Evolutionary conservation across 2,888 invertebrate genomes (phyloP).

Genomic region (Ganaspis brasiliensis): DNA sequence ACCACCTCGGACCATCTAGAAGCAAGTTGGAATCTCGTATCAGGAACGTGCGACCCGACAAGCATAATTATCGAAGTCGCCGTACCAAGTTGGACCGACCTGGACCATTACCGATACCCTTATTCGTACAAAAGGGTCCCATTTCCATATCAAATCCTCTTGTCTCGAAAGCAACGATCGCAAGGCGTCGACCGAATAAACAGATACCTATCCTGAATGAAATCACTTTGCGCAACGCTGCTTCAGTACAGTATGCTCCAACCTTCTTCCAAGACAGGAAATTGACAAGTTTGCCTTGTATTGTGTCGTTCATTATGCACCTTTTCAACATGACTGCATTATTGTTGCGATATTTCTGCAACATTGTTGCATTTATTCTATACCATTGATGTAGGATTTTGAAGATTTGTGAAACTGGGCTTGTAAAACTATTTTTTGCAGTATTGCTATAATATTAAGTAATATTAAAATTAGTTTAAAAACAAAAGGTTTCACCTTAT

Average conservation of each 20-base stretch:
- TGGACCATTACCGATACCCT: conserved; percentile 61
- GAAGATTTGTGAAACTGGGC: too few relatives aligned
- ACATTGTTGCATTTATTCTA: too few relatives aligned
- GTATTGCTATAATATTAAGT: too few relatives aligned
- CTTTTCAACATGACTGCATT: too few relatives aligned
- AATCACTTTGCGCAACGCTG: conserved; percentile 15
- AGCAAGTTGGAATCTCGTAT: conserved; percentile 56
- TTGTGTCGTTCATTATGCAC: too few relatives aligned
- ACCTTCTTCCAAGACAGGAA: conserved; percentile 13
- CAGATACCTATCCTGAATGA: conserved; percentile 35
- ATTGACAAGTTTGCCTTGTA: conserved; percentile 1
- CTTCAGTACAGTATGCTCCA: conserved; percentile 21
- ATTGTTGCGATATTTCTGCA: too few relatives aligned
- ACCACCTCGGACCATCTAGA: conserved; percentile 48
- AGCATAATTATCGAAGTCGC: conserved; percentile 62
- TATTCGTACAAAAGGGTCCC: conserved; percentile 56
- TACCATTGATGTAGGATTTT: too few relatives aligned
- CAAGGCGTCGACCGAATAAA: conserved; percentile 21
- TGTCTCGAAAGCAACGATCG: conserved; percentile 47
- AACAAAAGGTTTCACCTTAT: too few relatives aligned
- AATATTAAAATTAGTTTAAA: too few relatives aligned
- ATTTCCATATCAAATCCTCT: conserved; percentile 58
- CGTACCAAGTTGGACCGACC: conserved; percentile 48
- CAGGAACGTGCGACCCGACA: conserved; percentile 51
- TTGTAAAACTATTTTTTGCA: too few relatives aligned